Percentiles rank a stretch among this genome's conserved stretches.
Conservation (phyloP, 1,140 invertebrate species). For the Danaus plexippus region DNA sequence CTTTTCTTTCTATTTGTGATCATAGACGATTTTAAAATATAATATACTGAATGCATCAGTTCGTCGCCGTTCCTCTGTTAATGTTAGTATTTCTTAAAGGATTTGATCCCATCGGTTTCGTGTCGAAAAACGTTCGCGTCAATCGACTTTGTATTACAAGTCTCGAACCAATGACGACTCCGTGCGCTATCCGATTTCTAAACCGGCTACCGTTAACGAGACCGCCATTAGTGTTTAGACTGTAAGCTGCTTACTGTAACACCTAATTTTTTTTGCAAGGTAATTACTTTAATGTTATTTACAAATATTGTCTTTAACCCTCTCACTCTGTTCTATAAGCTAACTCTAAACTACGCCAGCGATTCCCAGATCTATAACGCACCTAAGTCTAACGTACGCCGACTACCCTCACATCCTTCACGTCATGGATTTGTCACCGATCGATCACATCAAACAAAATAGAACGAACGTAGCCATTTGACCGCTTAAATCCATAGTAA, state of each 20-base stretch:
- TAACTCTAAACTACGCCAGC: constrained; percentile 67
- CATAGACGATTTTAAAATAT: constrained; percentile 48
- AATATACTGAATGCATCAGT: constrained; percentile 58
- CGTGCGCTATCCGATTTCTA: constrained; percentile 1
- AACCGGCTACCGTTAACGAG: constrained; percentile 6
- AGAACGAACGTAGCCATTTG: constrained; percentile 52
- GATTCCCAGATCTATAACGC: constrained; percentile 59
- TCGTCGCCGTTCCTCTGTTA: constrained; percentile 48
- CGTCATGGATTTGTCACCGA: constrained; percentile 38
- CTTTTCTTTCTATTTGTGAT: constrained; percentile 51
- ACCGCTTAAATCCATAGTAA: constrained; percentile 69
- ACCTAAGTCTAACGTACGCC: constrained; percentile 57
- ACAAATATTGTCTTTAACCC: constrained; percentile 74
- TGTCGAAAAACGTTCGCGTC: constrained; percentile 28
- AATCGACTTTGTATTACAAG: constrained; percentile 35
- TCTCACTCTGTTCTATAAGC: constrained; percentile 70
- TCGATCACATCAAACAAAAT: constrained; percentile 48
- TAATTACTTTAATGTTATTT: constrained; percentile 68
- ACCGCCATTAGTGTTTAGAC: constrained; percentile 16
- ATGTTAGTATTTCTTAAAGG: constrained; percentile 71
- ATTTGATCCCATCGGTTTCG: constrained; percentile 73
- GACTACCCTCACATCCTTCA: constrained; percentile 51
- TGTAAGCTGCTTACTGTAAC: constrained; percentile 47
- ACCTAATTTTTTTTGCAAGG: constrained; percentile 53
- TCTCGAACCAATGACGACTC: constrained; percentile 20